Conservation (phyloP, 2,797 vertebrate genomes). For the Chanos chanos region DNA sequence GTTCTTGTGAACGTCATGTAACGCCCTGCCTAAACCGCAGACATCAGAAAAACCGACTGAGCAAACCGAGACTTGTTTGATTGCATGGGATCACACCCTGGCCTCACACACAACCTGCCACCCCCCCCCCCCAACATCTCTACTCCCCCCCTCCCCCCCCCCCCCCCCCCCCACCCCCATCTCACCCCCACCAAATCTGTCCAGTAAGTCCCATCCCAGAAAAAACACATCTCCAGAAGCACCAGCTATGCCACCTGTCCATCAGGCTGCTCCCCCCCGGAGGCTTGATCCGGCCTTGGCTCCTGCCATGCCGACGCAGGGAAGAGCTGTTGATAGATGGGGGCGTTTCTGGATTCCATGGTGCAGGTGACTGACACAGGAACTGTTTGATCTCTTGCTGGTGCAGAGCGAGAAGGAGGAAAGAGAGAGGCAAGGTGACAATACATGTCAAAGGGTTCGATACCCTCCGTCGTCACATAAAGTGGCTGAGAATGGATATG, state of each 20-base stretch:
- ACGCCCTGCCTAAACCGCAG: slow-evolving; percentile 81
- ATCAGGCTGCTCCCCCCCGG: slow-evolving; percentile 43
- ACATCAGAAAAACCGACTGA: slow-evolving; percentile 69
- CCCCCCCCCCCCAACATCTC: slow-evolving; percentile 11
- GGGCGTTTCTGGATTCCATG: slow-evolving; percentile 69
- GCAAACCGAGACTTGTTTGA: slow-evolving; percentile 76
- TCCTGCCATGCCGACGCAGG: slow-evolving; percentile 51
- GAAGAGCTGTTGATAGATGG: slow-evolving; percentile 65
- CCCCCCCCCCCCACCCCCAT: slow-evolving; percentile 17
- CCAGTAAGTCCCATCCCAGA: slow-evolving; percentile 20
- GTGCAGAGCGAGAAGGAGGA: slow-evolving; percentile 74
- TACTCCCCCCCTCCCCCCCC: slow-evolving; percentile 48
- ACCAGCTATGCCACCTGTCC: slow-evolving; percentile 57
- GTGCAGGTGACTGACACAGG: slow-evolving; percentile 68
- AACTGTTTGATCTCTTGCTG: slow-evolving; percentile 74
- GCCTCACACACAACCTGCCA: slow-evolving; percentile 38
- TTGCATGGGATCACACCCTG: slow-evolving; percentile 60
- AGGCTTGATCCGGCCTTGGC: slow-evolving; percentile 53
- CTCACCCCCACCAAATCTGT: slow-evolving; percentile 10
- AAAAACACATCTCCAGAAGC: slow-evolving; percentile 32
- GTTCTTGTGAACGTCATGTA: slow-evolving; percentile 59
- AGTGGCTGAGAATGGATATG: slow-evolving; percentile 2
- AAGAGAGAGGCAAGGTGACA: slow-evolving; percentile 46
- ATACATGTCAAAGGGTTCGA: slow-evolving; percentile 44
- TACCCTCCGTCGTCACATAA: slow-evolving; percentile 31